Evolutionary conservation across 1,140 invertebrate genomes (phyloP), one percentile per base, ranked within the genome.

Genomic region (Drosophila ananassae): DNA sequence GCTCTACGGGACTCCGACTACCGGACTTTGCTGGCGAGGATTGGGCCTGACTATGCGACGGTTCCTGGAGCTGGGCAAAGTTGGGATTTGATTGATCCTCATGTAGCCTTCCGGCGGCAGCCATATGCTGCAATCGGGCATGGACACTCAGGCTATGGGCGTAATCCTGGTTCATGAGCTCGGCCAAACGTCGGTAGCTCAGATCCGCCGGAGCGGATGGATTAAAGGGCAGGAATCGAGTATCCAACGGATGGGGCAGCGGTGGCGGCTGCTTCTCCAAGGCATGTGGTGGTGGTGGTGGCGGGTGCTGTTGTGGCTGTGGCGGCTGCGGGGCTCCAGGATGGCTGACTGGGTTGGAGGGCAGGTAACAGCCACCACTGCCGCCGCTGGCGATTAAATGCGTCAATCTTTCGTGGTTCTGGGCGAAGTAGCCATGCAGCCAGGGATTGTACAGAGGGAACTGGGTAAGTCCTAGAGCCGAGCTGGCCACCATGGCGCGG

Each of bases 381-480:
- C 34, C 34, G 10, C 34, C 34, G 12, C 34, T 37, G 34, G 91
- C 73, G 48, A 91, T 90, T 52, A 92, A 61, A 72, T 92, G 89
- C 12, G 78, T 74, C 47, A 91, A 67, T 57, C 90, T 77, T 44
- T 92, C 91, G 44, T 92, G 91, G 46, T 91, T 91, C 51, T 92
- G 91, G 24, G 87, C 79, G 56, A 92, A 90, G 34, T 91, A 92
- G 39, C 90, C 91, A 17, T 91, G 90, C 21, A 91, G 68, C 91
- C 91, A 92, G 37, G 91, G 91, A 79, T 91, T 92, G 47, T 92
- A 92, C 2, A 92, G 76, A 0, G 90, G 83, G 21, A 92, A 91
- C 63, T 91, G 91, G 22, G 90, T 83, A 25, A 92, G 63, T 2
- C 90, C 84, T 12, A 91, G 39, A 4, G 89, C 81, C 0, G 89